Evolutionary conservation across 2,797 vertebrate genomes (phyloP), one percentile per base, ranked within the genome.

Genomic region (Neosalanx taihuensis): DNA sequence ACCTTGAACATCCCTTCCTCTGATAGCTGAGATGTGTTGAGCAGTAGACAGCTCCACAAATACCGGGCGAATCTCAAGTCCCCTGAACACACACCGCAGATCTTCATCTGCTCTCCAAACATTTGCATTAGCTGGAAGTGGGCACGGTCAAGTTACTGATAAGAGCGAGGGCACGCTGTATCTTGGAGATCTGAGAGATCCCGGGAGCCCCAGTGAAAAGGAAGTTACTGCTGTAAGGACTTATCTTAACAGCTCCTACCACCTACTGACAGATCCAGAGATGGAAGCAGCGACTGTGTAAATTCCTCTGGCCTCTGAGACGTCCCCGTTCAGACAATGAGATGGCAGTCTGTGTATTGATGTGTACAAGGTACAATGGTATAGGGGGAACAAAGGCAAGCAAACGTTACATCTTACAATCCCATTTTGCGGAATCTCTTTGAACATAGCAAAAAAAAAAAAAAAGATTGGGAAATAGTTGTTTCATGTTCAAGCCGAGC

Each of bases 181-280:
- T 88, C 83, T 86, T 75, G 63, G 82, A 87, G 86, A 91, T 90
- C 89, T 64, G 61, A 58, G 72, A 53, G 67, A 69, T 57, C 23
- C 46, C 87, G 81, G 87, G 79, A 58, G 70, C 79, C 75, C 86
- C 85, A 57, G 78, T 82, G 83, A 83, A 87, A 86, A 89, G 87
- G 89, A 90, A 89, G 82, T 67, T 31, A 78, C 80, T 84, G 84
- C 83, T 77, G 81, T n/a, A 51, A 75, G 66, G 69, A 89, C 86
- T 92, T 90, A 90, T 90, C 90, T 90, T 89, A 90, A 90, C 88
- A 87, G 85, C 87, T 89, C 89, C 87, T 85, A 85, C 87, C 88
- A 86, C 84, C 89, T 83, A 85, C 84, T 79, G 84, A 90, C 87
- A 81, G 85, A 86, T 79, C 81, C 85, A 6, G 20, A 81, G 81